Evolutionary conservation across 1,140 invertebrate species (phyloP).

Genomic region (Himalopsyche phryganea): DNA sequence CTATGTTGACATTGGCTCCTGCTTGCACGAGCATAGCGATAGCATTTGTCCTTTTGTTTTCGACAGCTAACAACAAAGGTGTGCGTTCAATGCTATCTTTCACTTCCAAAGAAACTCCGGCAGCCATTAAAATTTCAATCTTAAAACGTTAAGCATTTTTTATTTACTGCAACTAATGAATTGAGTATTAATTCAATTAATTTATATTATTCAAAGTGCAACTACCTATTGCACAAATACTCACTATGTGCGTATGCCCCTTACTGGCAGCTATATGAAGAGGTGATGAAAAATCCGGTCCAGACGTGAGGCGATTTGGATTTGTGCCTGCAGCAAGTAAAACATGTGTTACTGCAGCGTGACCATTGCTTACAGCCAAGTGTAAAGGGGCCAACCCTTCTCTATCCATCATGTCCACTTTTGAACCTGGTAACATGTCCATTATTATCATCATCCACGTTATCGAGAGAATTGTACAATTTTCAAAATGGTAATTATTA

Average conservation of each 20-base stretch:
- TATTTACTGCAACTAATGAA: no score
- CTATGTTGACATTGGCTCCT: constrained; percentile 27
- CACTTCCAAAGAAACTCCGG: constrained; percentile 21
- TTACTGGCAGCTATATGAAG: constrained; percentile 29
- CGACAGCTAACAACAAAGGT: constrained; percentile 18
- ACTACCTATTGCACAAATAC: no score
- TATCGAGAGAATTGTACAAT: no score
- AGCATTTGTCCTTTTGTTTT: constrained; percentile 16
- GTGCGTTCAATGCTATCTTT: constrained; percentile 26
- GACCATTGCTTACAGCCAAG: constrained; percentile 24
- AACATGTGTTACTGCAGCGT: constrained; percentile 10
- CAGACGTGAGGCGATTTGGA: constrained; percentile 13
- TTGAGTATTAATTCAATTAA: no score
- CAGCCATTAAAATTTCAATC: constrained; percentile 28
- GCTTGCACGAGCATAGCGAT: constrained; percentile 16
- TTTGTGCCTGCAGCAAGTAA: constrained; percentile 21
- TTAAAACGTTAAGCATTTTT: constrained; percentile 14
- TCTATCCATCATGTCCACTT: constrained; percentile 21
- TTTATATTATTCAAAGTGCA: no score
- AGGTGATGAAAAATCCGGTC: constrained; percentile 16
- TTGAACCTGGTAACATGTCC: constrained; percentile 27
- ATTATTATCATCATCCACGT: neutral
- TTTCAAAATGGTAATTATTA: neutral
- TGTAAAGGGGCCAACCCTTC: constrained; percentile 29
- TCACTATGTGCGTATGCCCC: constrained; percentile 24